Conservation (phyloP, 2,113 vertebrate species). For the Macrotus californicus region DNA sequence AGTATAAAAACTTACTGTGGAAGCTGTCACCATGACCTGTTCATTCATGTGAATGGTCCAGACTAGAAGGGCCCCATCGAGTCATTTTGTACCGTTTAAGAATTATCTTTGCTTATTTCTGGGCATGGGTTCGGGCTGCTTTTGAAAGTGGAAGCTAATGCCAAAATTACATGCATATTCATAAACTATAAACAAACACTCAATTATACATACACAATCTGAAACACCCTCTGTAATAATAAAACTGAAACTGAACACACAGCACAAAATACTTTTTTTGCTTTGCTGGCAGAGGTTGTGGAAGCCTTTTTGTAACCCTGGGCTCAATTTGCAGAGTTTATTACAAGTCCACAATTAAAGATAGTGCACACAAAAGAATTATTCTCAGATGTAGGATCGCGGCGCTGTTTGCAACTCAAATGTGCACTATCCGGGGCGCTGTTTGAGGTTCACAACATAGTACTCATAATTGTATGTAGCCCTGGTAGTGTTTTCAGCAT, state of each 20-base stretch:
- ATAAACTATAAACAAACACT: conserved; percentile 61
- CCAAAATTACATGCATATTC: conserved; percentile 58
- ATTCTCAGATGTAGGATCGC: conserved; percentile 48
- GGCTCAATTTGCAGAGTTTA: conserved; percentile 58
- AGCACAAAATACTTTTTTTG: conserved; percentile 19
- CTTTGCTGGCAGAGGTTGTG: conserved; percentile 34
- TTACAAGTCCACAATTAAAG: conserved; percentile 60
- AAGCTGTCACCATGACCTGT: background rate
- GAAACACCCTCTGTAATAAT: conserved; percentile 54
- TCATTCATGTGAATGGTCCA: background rate
- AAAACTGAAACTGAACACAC: conserved; percentile 56
- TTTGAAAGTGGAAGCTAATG: conserved; percentile 50
- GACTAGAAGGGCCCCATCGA: background rate
- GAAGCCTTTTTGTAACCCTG: conserved; percentile 42
- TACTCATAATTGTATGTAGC: background rate
- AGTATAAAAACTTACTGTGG: background rate
- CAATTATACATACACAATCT: conserved; percentile 39
- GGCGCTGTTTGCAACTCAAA: background rate
- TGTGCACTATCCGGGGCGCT: background rate
- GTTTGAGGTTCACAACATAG: background rate
- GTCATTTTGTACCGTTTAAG: conserved; percentile 5
- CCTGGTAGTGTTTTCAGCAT: conserved; percentile 18
- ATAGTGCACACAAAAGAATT: conserved; percentile 33
- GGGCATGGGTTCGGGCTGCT: background rate
- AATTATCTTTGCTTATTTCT: conserved; percentile 23